Evolutionary conservation across 2,888 invertebrate species (phyloP).

Genomic region (Anoplius nigerrimus): DNA sequence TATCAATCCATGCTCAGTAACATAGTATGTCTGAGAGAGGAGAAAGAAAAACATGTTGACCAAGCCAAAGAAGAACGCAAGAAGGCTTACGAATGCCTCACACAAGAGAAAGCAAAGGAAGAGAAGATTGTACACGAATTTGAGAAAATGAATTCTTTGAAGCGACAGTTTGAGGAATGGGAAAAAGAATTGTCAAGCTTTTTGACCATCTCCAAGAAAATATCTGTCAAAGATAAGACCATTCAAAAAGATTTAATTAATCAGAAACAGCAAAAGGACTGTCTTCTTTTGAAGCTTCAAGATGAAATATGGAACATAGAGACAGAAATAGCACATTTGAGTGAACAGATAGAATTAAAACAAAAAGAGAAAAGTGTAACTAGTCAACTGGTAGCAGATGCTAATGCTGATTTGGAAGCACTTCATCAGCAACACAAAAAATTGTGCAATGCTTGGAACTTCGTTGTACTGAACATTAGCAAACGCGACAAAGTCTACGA

Average conservation of each 20-base stretch:
- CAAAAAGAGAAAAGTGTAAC: constrained; percentile 79
- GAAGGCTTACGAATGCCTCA: constrained; percentile 75
- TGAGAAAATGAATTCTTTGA: constrained; percentile 78
- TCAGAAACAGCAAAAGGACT: constrained; percentile 77
- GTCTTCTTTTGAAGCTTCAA: constrained; percentile 81
- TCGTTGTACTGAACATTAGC: constrained; percentile 83
- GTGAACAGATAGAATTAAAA: constrained; percentile 82
- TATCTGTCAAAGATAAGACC: constrained; percentile 78
- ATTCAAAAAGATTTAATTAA: constrained; percentile 69
- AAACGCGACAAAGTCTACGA: constrained; percentile 82
- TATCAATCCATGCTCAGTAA: constrained; percentile 77
- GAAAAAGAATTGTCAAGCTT: constrained; percentile 81
- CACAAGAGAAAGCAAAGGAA: constrained; percentile 65
- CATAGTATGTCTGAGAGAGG: constrained; percentile 76
- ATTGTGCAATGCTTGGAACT: constrained; percentile 84
- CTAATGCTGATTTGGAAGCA: constrained; percentile 85
- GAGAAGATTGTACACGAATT: constrained; percentile 74
- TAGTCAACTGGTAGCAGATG: constrained; percentile 80
- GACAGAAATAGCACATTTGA: constrained; percentile 80
- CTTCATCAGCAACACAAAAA: constrained; percentile 83
- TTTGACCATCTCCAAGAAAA: constrained; percentile 80
- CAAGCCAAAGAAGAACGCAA: constrained; percentile 76
- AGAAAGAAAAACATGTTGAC: constrained; percentile 76
- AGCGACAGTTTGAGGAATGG: constrained; percentile 80
- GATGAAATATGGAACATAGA: constrained; percentile 84